These are phyloP conservation scores for Eupithecia subfuscata DNA, from an alignment of 2,888 invertebrate genomes.

Conservation along the genomic window DNA sequence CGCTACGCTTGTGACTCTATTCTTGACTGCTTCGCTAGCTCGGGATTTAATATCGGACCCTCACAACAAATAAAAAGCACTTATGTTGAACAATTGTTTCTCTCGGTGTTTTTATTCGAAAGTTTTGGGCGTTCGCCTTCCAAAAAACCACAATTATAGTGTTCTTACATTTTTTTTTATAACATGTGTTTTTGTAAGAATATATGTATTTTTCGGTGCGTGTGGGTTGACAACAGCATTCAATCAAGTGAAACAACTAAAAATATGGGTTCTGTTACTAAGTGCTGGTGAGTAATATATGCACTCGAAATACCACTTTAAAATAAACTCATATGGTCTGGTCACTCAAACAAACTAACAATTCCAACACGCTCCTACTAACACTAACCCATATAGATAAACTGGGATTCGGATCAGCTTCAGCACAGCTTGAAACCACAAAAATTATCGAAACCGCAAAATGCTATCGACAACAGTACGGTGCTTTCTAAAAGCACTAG, in stretches of 20 bases:
- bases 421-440: conserved; percentile 4
- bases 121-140: neutral
- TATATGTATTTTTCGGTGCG: neutral
- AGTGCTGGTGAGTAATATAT: conserved; percentile 5
- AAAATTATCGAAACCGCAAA: neutral
- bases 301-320: neutral
- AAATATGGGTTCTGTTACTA: neutral
- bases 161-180: neutral
- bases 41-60: too few species aligned
- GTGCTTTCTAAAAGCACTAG: neutral
- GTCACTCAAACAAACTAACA: conserved; percentile 12
- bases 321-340: neutral
- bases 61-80: too few species aligned
- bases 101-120: neutral
- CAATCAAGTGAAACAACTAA: conserved; percentile 3
- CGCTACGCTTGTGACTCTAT: too few species aligned
- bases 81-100: too few species aligned
- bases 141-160: neutral
- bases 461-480: neutral
- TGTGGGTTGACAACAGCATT: neutral
- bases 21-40: too few species aligned
- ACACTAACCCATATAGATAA: neutral
- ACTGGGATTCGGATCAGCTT: conserved; percentile 1
- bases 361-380: conserved; percentile 10
- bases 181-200: neutral